Percentiles rank a stretch among this genome's conserved stretches.
These are phyloP conservation scores for Bradypodion pumilum DNA, from an alignment of 2,797 vertebrate genomes.

Conservation along the genomic window DNA sequence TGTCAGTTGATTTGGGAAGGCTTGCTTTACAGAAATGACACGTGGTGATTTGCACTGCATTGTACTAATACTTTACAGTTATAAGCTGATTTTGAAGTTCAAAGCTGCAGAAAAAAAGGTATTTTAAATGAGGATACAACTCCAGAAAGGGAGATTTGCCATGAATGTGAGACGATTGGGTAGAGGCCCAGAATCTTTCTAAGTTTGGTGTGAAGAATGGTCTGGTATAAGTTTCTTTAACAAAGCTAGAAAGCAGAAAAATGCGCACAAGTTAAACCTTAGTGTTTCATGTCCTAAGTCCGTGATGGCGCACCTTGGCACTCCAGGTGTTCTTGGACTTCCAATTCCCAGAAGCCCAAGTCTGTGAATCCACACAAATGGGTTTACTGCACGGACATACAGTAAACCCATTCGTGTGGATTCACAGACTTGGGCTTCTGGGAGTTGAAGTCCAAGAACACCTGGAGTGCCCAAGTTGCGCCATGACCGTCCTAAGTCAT, in stretches of 20 bases:
- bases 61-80: neutral
- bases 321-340: too few species aligned
- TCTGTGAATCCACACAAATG: too few species aligned
- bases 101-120: neutral
- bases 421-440: too few species aligned
- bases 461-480: too few species aligned
- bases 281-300: too few species aligned
- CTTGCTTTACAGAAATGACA: neutral
- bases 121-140: neutral
- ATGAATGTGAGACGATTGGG: neutral
- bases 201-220: neutral
- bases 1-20: neutral
- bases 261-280: neutral
- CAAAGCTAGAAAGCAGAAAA: neutral
- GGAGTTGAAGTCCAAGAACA: too few species aligned
- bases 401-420: too few species aligned
- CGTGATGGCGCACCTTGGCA: too few species aligned
- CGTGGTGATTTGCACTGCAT: neutral
- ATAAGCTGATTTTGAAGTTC: neutral
- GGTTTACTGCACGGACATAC: too few species aligned
- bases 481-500: too few species aligned
- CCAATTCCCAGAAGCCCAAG: too few species aligned
- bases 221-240: too few species aligned
- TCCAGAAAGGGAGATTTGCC: neutral
- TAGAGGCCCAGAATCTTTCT: neutral